Evolutionary conservation across 2,888 invertebrate species (phyloP), one percentile per base, ranked within the genome.

Genomic region (Amphipyra tragopoginis): DNA sequence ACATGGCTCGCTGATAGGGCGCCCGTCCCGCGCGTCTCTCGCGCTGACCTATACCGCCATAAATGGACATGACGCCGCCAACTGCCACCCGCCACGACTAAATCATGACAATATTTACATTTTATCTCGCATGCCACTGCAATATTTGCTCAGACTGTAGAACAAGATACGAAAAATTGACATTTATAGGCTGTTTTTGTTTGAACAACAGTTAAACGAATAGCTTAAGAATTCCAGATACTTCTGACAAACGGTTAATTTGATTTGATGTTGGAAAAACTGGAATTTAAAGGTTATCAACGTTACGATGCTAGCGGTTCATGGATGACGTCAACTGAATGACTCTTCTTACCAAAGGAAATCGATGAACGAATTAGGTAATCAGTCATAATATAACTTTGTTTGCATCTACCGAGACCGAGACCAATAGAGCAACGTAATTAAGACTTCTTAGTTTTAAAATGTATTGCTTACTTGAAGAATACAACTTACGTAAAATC

Each of bases 101-200:
- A 89, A 89, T 88, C 88, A 88, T 87, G 84, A 82, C 84, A 87
- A 86, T 89, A 89, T 91, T 91, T 87, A 89, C 86, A 87, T 86
- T 87, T 84, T 82, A 82, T 82, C 75, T 85, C 82, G 78, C 81
- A 80, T 70, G 71, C 74, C 79, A 81, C 72, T 86, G 83, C 79
- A 81, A 85, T 83, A 77, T 86, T 86, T 84, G 75, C 72, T 67
- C 73, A 65, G 59, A 74, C 67, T 73, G 68, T 74, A 75, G 65
- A 69, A 72, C 38, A 74, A 66, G 45, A 65, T 57, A 59, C 68
- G 42, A 61, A 65, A 71, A 62, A 56, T 55, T 50, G 11, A 11
- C 56, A 60, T 73, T 53, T 53, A 45, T 53, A 45, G 45, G 55
- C 54, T 42, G 56, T 62, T 42, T 68, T 54, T 40, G 50, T 65